Evolutionary conservation across 2,113 vertebrate genomes (phyloP).

Genomic region (Zosterops lateralis): DNA sequence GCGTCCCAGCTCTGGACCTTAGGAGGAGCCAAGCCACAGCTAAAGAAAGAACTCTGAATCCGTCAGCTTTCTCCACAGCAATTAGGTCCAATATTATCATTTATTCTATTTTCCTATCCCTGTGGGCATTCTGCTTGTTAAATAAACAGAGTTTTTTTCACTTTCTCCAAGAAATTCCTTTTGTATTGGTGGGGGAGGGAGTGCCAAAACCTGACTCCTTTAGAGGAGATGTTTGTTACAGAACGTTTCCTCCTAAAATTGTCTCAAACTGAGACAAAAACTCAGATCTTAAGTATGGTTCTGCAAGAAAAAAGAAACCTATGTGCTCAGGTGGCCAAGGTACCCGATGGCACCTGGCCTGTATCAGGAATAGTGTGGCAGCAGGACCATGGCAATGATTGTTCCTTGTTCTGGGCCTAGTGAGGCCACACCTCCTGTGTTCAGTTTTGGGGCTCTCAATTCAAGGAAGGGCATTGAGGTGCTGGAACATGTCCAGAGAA

Average conservation of each 20-base stretch:
- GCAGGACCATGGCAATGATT: not conserved
- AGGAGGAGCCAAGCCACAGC: no score
- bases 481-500: not conserved
- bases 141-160: not conserved
- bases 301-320: not conserved
- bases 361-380: not conserved
- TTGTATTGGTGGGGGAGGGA: no score
- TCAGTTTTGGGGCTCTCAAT: not conserved
- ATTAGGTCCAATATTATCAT: not conserved
- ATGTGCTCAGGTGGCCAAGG: not conserved
- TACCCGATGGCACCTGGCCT: no score
- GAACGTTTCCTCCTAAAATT: not conserved
- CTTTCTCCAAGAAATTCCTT: not conserved
- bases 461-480: not conserved
- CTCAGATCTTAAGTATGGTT: not conserved
- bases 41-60: no score
- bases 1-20: no score
- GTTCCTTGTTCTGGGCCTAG: not conserved
- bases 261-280: not conserved
- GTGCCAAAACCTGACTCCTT: not conserved
- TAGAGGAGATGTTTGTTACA: not conserved
- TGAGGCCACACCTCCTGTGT: not conserved
- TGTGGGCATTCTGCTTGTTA: not conserved
- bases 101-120: not conserved
- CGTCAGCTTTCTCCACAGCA: no score